Evolutionary conservation across 2,113 vertebrate species (phyloP), one percentile per base, ranked within the genome.

Genomic region (Amblyopsis rosae): DNA sequence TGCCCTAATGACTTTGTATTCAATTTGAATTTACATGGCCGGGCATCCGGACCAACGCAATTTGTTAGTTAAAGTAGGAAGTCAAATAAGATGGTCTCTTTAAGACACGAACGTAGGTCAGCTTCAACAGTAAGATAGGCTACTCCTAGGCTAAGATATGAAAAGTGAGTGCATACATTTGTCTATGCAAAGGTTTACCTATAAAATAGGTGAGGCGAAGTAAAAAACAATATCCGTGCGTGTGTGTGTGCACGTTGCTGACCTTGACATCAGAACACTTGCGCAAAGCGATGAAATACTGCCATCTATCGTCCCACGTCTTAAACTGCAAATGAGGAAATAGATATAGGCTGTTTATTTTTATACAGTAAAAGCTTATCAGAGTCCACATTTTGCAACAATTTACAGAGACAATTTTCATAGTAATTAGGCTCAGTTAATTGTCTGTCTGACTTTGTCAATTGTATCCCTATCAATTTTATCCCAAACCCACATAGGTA

Each of bases 261-360:
- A 54, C 47, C 19, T 51, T 54, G 7, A 54, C 48, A 35, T 33
- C 4, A 41, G 35, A 5, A 41, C 35, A 6, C 35, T 11, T 12
- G n/a, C 16, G 9, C 11, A 82, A 83, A 63, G 75, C 11, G 46
- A 60, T 61, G 58, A 72, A 66, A 85, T 6, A 19, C 75, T 74
- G 82, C 80, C 87, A 83, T 62, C 86, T 75, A 60, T 59, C 1
- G 3, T 59, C 62, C 57, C 67, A 6, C 50, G 0, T 3, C 9
- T n/a, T 60, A 11, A 77, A 80, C 70, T 67, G 12, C 57, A 59
- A 41, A 8, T 3, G 3, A 1, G 11, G 0, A 26, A 16, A 11
- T 9, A 12, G 26, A 59, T 49, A 3, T 11, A 12, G 26, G 2
- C 26, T 26, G 0, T 26, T 15, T 16, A 51, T 51, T 51, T 51